A percentile compares a stretch with the other conserved stretches of the same genome.
phyloP scores from a whole-genome alignment of 53 echinoderm and acorn worm species.

The Holothuria scabra region DNA sequence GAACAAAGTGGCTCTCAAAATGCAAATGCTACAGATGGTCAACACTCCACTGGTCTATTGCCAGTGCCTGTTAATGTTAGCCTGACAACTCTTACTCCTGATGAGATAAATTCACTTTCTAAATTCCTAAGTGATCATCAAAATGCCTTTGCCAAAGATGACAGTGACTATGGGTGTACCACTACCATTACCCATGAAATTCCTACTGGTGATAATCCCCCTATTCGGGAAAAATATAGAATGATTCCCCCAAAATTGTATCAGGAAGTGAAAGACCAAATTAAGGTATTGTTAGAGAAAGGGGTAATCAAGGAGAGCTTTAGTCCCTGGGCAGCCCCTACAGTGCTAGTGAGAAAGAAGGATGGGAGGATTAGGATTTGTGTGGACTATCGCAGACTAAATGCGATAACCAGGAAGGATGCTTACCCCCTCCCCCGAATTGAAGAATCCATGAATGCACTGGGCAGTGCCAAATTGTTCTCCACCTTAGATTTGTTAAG shows the following conservation, averaged over 20 bases:
- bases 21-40: too few relatives aligned
- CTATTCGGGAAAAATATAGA: slow-evolving; percentile 30
- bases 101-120: too few relatives aligned
- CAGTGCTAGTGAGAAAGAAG: slow-evolving; percentile 49
- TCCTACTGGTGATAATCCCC: slow-evolving; percentile 38
- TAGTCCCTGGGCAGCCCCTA: slow-evolving; percentile 55
- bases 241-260: slow-evolving; percentile 45
- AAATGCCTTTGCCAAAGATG: slow-evolving; percentile 48
- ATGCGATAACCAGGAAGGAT: slow-evolving; percentile 33
- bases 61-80: too few relatives aligned
- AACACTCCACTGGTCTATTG: too few relatives aligned
- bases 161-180: slow-evolving; percentile 54
- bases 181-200: slow-evolving; percentile 49
- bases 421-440: slow-evolving; percentile 49
- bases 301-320: slow-evolving; percentile 45
- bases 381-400: slow-evolving; percentile 42
- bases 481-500: slow-evolving; percentile 38
- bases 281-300: slow-evolving; percentile 50
- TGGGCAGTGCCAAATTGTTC: slow-evolving; percentile 30
- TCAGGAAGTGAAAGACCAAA: slow-evolving; percentile 47
- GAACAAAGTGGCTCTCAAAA: too few relatives aligned
- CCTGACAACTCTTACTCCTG: too few relatives aligned
- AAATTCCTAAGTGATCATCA: neutral
- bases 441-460: slow-evolving; percentile 51
- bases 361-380: slow-evolving; percentile 21